A percentile compares a stretch with the other conserved stretches of the same genome.
phyloP scores from a whole-genome alignment of 2,797 vertebrate genomes.

The Silurus lanzhouensis region DNA sequence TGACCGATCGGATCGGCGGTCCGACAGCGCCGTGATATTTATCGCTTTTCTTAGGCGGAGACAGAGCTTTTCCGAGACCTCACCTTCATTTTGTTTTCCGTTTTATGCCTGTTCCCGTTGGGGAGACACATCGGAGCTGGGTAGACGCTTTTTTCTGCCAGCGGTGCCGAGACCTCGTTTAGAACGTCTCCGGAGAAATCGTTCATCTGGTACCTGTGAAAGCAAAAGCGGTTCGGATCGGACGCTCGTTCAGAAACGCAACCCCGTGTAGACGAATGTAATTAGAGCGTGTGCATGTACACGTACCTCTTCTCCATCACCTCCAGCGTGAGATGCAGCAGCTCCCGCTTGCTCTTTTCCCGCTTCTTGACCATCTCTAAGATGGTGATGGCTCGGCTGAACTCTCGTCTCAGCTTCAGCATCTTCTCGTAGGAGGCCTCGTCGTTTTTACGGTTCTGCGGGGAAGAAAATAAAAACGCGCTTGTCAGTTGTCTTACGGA shows the following conservation, averaged over 20 bases:
- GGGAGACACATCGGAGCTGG: constrained; percentile 76
- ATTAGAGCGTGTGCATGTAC: neutral
- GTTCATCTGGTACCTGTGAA: constrained; percentile 84
- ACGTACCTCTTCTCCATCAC: constrained; percentile 89
- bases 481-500: neutral
- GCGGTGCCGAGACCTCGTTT: constrained; percentile 83
- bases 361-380: constrained; percentile 94
- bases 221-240: neutral
- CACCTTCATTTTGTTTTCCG: constrained; percentile 87
- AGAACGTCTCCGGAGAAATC: constrained; percentile 90
- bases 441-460: constrained; percentile 91
- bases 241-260: neutral
- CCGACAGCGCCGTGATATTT: neutral
- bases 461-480: neutral
- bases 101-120: constrained; percentile 84
- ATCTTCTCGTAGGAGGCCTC: constrained; percentile 94
- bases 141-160: constrained; percentile 83
- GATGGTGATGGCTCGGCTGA: constrained; percentile 91
- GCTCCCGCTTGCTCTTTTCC: constrained; percentile 89
- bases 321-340: constrained; percentile 90
- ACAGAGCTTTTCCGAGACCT: constrained; percentile 19
- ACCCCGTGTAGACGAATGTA: neutral
- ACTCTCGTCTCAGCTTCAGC: constrained; percentile 89
- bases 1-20: neutral
- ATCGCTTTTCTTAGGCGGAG: neutral